Evolutionary conservation across 2,888 invertebrate genomes (phyloP).

Genomic region (Caenorhabditis parvicauda): DNA sequence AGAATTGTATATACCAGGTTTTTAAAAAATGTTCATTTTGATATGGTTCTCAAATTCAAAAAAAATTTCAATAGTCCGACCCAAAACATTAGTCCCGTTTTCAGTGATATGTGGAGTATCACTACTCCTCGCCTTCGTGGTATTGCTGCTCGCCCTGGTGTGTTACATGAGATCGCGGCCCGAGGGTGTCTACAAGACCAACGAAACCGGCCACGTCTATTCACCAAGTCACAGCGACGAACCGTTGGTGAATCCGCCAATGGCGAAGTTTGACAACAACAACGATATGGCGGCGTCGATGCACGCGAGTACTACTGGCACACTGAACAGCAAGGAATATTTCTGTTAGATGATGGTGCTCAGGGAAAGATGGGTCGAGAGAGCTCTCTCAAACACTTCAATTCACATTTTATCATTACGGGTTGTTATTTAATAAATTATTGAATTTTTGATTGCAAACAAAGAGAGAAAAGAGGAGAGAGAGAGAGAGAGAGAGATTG

Average conservation of each 20-base stretch:
- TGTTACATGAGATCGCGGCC: constrained; percentile 55
- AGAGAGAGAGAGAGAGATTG: constrained; percentile 7
- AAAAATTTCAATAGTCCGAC: not conserved
- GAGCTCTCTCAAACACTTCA: no score
- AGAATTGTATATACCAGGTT: no score
- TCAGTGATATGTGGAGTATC: constrained; percentile 44
- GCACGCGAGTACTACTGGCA: no score
- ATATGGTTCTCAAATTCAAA: no score
- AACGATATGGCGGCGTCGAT: constrained; percentile 14
- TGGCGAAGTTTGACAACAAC: constrained; percentile 12
- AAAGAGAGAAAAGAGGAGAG: constrained; percentile 9
- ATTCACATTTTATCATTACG: constrained; percentile 3
- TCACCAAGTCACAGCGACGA: constrained; percentile 32
- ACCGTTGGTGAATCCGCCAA: constrained; percentile 20
- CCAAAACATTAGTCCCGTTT: not conserved
- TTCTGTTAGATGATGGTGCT: constrained; percentile 10
- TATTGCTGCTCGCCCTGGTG: constrained; percentile 42
- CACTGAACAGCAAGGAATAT: constrained; percentile 25
- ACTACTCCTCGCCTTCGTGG: constrained; percentile 31
- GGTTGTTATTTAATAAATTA: constrained; percentile 4
- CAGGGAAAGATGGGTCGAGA: no score
- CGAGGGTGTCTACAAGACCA: constrained; percentile 61
- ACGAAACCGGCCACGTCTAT: constrained; percentile 27
- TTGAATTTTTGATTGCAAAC: constrained; percentile 2
- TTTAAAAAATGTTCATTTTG: no score